Percentiles rank a stretch among this genome's conserved stretches.
These are phyloP conservation scores for Drosophila monieri DNA, from an alignment of 2,888 invertebrate genomes.

Conservation along the genomic window DNA sequence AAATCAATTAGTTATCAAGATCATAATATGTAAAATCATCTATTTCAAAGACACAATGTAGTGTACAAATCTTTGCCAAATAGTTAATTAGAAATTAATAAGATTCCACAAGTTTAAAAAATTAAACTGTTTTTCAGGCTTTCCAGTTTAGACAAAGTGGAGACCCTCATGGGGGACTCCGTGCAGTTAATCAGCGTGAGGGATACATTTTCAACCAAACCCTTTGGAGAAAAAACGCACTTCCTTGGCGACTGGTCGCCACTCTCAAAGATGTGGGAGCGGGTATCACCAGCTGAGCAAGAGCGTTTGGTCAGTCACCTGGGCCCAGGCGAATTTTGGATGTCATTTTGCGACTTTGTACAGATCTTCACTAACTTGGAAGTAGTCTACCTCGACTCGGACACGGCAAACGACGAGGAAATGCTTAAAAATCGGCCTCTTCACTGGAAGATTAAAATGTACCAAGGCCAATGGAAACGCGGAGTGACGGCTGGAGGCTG, in stretches of 20 bases:
- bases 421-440: constrained; percentile 89
- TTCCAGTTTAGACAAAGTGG: constrained; percentile 85
- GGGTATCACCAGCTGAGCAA: constrained; percentile 89
- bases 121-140: constrained; percentile 52
- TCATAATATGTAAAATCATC: too few species aligned
- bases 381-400: constrained; percentile 93
- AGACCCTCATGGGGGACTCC: constrained; percentile 89
- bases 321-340: constrained; percentile 91
- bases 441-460: constrained; percentile 94
- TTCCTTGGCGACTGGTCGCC: constrained; percentile 89
- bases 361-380: constrained; percentile 93
- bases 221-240: constrained; percentile 86
- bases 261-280: constrained; percentile 90
- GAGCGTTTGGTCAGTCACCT: constrained; percentile 88
- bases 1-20: too few species aligned
- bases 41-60: too few species aligned
- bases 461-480: constrained; percentile 93
- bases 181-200: constrained; percentile 89
- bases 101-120: too few species aligned
- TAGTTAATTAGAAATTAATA: too few species aligned
- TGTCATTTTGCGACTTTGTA: constrained; percentile 92
- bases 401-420: constrained; percentile 93
- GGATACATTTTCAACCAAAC: constrained; percentile 87
- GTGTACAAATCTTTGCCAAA: too few species aligned
- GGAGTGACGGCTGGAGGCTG: constrained; percentile 96